Conservation (phyloP, 2,797 vertebrate genomes). For the Tinamus major region DNA sequence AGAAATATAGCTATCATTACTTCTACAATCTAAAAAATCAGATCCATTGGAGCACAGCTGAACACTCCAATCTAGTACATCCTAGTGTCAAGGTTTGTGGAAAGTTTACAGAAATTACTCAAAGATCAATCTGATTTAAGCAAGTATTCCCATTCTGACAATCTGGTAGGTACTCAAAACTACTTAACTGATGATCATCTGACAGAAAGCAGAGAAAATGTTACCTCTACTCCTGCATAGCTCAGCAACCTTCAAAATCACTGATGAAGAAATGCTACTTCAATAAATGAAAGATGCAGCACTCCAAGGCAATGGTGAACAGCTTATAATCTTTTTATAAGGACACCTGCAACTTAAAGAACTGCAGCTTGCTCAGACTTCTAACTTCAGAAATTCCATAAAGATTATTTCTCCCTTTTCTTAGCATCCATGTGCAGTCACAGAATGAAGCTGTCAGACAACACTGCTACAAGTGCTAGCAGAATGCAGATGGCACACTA, state of each 20-base stretch:
- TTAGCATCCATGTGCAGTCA: not conserved
- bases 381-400: not conserved
- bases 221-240: not conserved
- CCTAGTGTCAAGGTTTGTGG: not conserved
- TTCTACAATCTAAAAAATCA: not conserved
- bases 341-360: not conserved
- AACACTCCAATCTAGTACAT: not conserved
- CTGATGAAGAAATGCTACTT: not conserved
- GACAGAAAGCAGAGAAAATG: not conserved
- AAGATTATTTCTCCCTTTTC: not conserved
- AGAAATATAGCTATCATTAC: not conserved
- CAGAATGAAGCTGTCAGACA: slow-evolving; percentile 1
- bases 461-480: not conserved
- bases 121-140: not conserved
- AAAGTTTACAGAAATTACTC: not conserved
- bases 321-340: not conserved
- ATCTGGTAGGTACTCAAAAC: not conserved
- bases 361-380: not conserved
- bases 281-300: not conserved
- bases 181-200: not conserved
- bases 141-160: not conserved
- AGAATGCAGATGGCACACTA: not conserved
- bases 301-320: not conserved
- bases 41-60: not conserved
- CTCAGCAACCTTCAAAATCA: not conserved